These are phyloP conservation scores for Hyla sarda DNA, from an alignment of 2,113 vertebrate genomes.

Conservation along the genomic window DNA sequence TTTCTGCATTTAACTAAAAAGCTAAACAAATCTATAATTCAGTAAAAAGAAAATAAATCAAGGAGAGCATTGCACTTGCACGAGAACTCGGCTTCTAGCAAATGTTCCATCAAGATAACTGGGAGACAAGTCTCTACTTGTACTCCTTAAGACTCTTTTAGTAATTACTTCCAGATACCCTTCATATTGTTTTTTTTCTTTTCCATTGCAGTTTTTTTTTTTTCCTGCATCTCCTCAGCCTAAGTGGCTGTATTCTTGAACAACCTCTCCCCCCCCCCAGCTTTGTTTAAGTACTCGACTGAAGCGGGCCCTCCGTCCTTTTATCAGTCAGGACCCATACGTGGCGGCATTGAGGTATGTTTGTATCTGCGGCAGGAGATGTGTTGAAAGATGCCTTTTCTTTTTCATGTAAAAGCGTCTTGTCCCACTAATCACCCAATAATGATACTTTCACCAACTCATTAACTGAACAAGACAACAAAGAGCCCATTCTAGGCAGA, in stretches of 20 bases:
- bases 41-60: neutral
- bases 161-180: conserved; percentile 53
- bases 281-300: conserved; percentile 38
- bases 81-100: neutral
- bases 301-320: conserved; percentile 31
- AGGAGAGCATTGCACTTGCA: neutral
- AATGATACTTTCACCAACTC: conserved; percentile 52
- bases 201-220: conserved; percentile 15
- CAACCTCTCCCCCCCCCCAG: neutral
- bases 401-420: conserved; percentile 36
- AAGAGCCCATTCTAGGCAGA: conserved; percentile 36
- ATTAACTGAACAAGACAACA: conserved; percentile 49
- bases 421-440: conserved; percentile 49
- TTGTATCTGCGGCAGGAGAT: conserved; percentile 42
- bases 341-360: conserved; percentile 13
- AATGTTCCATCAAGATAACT: conserved; percentile 31
- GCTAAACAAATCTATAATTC: neutral
- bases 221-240: conserved; percentile 5
- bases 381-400: conserved; percentile 48
- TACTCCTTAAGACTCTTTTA: neutral
- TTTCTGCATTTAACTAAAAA: neutral
- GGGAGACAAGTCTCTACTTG: conserved; percentile 15
- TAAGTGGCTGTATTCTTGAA: neutral
- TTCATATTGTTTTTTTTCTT: conserved; percentile 24
- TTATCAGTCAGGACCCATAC: conserved; percentile 24